phyloP scores from a whole-genome alignment of 2,888 invertebrate species.

The Biston betularia region DNA sequence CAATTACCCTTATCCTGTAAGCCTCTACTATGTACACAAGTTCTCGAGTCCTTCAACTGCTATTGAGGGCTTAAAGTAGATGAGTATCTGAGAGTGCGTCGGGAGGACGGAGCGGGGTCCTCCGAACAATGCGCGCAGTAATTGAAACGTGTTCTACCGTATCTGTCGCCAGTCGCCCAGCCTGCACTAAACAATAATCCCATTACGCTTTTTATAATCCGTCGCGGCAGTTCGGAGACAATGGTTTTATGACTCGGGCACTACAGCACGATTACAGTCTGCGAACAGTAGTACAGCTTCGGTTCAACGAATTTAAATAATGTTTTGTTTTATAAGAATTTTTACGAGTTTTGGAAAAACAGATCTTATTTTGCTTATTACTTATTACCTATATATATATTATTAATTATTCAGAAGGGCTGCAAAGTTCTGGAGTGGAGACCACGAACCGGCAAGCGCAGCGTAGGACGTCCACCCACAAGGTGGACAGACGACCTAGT shows the following conservation, averaged over 20 bases:
- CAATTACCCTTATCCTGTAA: conserved; percentile 4
- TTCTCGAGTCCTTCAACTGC: conserved; percentile 18
- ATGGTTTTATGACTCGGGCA: conserved; percentile 69
- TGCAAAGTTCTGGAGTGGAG: too few species aligned
- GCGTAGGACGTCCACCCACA: too few species aligned
- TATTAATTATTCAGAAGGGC: too few species aligned
- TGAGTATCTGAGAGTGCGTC: conserved; percentile 37
- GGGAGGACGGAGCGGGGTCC: conserved; percentile 36
- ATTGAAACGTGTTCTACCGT: conserved; percentile 74
- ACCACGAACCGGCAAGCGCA: too few species aligned
- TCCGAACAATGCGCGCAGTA: conserved; percentile 69
- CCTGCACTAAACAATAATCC: conserved; percentile 71
- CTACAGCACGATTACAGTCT: conserved; percentile 32
- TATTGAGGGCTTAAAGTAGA: conserved; percentile 33
- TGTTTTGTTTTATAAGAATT: background rate
- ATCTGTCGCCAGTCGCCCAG: conserved; percentile 55
- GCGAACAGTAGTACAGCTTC: conserved; percentile 17
- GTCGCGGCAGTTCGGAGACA: conserved; percentile 66
- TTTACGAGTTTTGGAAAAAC: too few species aligned
- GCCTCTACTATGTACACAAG: conserved; percentile 12
- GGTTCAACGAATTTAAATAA: background rate
- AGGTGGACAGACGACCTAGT: too few species aligned
- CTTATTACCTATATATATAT: too few species aligned
- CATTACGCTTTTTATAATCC: conserved; percentile 78
- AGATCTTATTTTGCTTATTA: too few species aligned